These are phyloP conservation scores for Enteromius trimaculatus DNA, from an alignment of 2,797 vertebrate genomes.

Conservation along the genomic window DNA sequence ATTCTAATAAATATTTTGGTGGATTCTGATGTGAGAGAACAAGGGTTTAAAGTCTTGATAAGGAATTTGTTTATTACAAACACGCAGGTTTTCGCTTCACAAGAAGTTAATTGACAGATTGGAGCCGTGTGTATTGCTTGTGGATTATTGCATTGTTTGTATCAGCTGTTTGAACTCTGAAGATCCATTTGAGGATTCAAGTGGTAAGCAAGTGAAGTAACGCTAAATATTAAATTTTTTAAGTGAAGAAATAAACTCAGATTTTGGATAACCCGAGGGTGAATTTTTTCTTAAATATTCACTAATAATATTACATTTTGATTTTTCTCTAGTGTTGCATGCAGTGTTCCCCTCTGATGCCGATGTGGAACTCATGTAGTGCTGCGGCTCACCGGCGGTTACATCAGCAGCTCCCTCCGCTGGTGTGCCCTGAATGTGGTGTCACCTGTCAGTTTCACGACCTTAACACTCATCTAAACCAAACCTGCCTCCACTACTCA, in stretches of 20 bases:
- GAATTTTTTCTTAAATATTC: background rate
- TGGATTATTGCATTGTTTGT: background rate
- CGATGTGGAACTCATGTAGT: slow-evolving; percentile 90
- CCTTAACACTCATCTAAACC: slow-evolving; percentile 85
- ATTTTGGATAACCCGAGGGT: background rate
- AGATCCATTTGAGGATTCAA: background rate
- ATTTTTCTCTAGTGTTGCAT: slow-evolving; percentile 79
- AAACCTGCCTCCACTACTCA: slow-evolving; percentile 90
- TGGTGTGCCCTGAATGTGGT: slow-evolving; percentile 93
- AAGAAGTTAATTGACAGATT: background rate
- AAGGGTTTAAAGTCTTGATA: background rate
- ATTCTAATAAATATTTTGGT: background rate
- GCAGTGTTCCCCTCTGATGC: slow-evolving; percentile 89
- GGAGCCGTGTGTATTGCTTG: background rate
- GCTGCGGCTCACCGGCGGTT: slow-evolving; percentile 88
- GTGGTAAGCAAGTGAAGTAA: background rate
- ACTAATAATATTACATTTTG: background rate
- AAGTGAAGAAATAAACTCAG: background rate
- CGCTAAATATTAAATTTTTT: background rate
- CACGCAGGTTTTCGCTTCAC: background rate
- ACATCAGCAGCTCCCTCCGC: slow-evolving; percentile 85
- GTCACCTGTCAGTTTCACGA: slow-evolving; percentile 80
- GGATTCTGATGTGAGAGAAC: background rate
- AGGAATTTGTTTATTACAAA: background rate
- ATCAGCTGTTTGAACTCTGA: background rate